Percentiles rank a stretch among this genome's conserved stretches.
Evolutionary conservation across 2,888 invertebrate genomes (phyloP).

Genomic region (Eilema caniola): DNA sequence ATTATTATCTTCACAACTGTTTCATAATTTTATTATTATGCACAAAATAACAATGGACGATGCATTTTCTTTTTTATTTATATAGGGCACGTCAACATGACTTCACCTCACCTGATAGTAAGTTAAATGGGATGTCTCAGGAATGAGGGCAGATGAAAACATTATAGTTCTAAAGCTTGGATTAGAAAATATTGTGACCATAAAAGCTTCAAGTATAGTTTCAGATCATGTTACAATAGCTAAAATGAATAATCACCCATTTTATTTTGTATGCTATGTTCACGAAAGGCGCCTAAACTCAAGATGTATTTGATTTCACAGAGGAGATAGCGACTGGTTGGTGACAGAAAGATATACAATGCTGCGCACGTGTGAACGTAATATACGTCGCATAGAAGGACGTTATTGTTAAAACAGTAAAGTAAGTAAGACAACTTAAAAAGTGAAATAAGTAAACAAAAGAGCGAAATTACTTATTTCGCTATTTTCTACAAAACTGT

Average conservation of each 20-base stretch:
- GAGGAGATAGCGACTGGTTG: background rate
- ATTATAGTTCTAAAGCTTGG: no score
- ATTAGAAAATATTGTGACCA: background rate
- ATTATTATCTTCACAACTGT: background rate
- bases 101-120: no score
- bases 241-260: background rate
- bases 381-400: background rate
- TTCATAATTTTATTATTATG: background rate
- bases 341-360: background rate
- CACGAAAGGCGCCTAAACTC: background rate
- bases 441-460: no score
- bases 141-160: no score
- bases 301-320: background rate
- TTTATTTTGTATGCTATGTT: background rate
- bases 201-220: no score
- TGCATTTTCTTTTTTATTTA: background rate
- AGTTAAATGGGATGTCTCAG: no score
- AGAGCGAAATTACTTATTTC: no score
- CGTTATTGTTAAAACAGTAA: background rate
- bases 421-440: no score
- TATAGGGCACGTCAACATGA: no score
- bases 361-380: background rate
- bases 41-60: background rate
- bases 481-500: no score
- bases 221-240: background rate